Evolutionary conservation across 2,113 vertebrate species (phyloP).

Genomic region (Mirounga angustirostris): DNA sequence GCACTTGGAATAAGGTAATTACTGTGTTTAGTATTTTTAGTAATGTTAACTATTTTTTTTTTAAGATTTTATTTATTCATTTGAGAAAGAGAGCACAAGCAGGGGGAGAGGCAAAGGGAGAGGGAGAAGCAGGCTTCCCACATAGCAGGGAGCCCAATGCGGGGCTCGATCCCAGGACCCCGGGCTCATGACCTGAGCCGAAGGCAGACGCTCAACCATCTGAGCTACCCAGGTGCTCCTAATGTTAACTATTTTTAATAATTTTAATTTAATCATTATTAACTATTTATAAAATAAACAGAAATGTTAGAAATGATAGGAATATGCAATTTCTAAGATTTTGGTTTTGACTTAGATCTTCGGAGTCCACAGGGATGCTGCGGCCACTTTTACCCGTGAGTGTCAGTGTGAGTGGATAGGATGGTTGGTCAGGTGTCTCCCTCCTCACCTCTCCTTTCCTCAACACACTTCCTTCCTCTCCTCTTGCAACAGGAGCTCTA

Average conservation of each 20-base stretch:
- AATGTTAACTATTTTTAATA: background rate
- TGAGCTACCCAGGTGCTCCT: background rate
- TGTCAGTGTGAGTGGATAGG: background rate
- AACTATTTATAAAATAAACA: background rate
- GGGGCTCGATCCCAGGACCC: background rate
- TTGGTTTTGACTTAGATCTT: background rate
- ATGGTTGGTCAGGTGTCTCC: background rate
- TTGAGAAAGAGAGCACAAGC: background rate
- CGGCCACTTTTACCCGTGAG: background rate
- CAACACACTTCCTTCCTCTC: background rate
- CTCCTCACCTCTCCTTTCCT: background rate
- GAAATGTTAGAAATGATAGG: background rate
- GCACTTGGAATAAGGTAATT: background rate
- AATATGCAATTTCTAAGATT: background rate
- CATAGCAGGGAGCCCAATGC: background rate
- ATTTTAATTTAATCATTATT: constrained; percentile 30
- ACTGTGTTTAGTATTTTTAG: background rate
- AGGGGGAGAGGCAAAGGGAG: background rate
- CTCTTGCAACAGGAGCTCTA: background rate
- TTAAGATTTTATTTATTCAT: background rate
- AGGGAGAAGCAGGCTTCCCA: background rate
- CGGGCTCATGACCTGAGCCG: background rate
- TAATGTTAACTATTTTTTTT: background rate
- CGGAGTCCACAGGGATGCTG: background rate
- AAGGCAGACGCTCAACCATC: background rate